Evolutionary conservation across 2,888 invertebrate species (phyloP).

Genomic region (Euplagia quadripunctaria): DNA sequence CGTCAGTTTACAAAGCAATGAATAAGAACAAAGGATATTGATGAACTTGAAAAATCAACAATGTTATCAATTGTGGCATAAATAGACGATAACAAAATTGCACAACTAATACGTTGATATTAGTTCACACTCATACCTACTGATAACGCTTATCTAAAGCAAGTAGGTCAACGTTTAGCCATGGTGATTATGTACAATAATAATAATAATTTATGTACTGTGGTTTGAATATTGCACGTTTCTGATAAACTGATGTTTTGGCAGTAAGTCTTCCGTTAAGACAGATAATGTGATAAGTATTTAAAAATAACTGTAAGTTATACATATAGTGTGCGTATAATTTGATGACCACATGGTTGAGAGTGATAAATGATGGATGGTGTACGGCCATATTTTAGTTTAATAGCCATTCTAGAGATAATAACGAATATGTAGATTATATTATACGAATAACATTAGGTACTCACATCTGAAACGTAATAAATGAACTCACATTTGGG

Average conservation of each 20-base stretch:
- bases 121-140: conserved; percentile 60
- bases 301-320: conserved; percentile 46
- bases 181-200: conserved; percentile 57
- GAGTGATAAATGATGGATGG: neutral
- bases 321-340: neutral
- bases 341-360: neutral
- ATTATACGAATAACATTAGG: neutral
- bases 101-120: conserved; percentile 67
- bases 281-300: conserved; percentile 48
- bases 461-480: neutral
- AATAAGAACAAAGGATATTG: conserved; percentile 67
- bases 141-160: conserved; percentile 76
- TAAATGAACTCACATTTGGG: neutral
- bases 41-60: conserved; percentile 73
- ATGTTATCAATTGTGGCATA: conserved; percentile 60
- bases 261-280: conserved; percentile 48
- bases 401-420: neutral
- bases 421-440: neutral
- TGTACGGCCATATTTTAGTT: neutral
- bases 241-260: conserved; percentile 56
- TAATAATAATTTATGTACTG: conserved; percentile 32
- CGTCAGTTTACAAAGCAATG: conserved; percentile 61
- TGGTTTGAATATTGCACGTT: conserved; percentile 17
- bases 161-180: conserved; percentile 78
- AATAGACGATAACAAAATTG: conserved; percentile 73